Evolutionary conservation across 2,113 vertebrate species (phyloP), one percentile per base, ranked within the genome.

Genomic region (Prunella himalayana): DNA sequence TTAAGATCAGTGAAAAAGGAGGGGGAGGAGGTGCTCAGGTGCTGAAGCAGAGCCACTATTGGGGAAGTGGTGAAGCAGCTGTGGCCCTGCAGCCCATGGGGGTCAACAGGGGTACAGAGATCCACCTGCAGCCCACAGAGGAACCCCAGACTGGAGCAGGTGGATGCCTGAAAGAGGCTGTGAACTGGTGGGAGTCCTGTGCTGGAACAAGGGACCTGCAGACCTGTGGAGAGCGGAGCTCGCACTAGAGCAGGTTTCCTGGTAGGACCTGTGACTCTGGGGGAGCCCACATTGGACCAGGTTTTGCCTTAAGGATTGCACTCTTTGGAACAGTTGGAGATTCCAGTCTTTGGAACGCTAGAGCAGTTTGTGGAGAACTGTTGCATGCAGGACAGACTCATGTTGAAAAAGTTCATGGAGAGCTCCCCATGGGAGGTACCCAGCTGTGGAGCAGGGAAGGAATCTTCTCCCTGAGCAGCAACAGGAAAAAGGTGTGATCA

Each of bases 371-470:
- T 66, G 53, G 21, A 59, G 53, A 37, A 15, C 31, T 68, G 53
- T 50, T 68, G 31, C 9, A 24, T 25, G 31, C 0, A 0, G 13
- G 30, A 76, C 1, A 1, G 31, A 31, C 25, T 42, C 21, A 30
- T 11, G 7, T 14, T 66, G 61, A 16, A 75, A 35, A 75, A 42
- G 25, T 66, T 59, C 1, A 8, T 42, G 44, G 31, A 57, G 35
- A 17, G 7, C 8, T 66, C 44, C 31, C 42, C 6, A 13, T 35
- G 37, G 16, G 51, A 66, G 51, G 31, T 20, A 66, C 35, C 35
- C 16, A 42, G 9, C 31, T 25, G 21, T 68, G 44, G 25, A 42
- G 31, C 37, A 59, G 37, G 37, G 37, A 50, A 59, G 53, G 37
- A 33, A 17, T 57, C 25, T 42, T 86, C 14, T 59, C 3, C 17